Evolutionary conservation across 1,140 invertebrate genomes (phyloP), one percentile per base, ranked within the genome.

Genomic region (Lasioglossum albipes): DNA sequence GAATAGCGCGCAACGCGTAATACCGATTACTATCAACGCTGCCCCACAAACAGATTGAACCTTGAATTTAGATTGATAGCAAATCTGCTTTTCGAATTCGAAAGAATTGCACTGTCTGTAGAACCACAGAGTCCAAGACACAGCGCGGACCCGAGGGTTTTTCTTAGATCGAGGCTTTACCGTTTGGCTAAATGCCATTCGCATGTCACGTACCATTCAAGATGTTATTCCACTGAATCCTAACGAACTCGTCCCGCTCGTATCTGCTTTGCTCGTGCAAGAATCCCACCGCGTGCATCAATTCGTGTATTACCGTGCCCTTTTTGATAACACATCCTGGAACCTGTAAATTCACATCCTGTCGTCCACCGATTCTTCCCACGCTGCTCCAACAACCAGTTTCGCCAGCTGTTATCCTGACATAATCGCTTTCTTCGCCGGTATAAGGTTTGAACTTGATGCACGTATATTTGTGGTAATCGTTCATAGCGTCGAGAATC

Each of bases 231-330:
- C 95, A 97, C 54, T 95, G 91, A 36, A 98, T 95, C 6, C 88
- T 93, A 0, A 98, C 95, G 87, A 94, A 97, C 41, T 95, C 93
- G 87, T 98, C 97, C 22, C 97, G 93, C 83, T 98, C 97, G 42
- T 93, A 94, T 41, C 97, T 94, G 84, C 96, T 97, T 89, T 98
- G 97, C 88, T 98, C 97, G 90, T 98, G 97, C 88, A 97, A 94
- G 91, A 98, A 98, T 1, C 97, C 97, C 27, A 97, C 87, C 0
- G 96, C 96, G 84, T 98, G 97, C 94, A 98, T 96, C 82, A 98
- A 91, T 90, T 98, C 97, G 86, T 98, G 97, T 49, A 97, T 93
- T n/a, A 96, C 94, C 0, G 96, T 97, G 7, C 96, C 96, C 61
- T 96, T 95, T 81, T 96, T 96, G 2, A 93, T 92, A 0, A 97